Percentiles rank a stretch among this genome's conserved stretches.
These are phyloP conservation scores for Cuniculus paca DNA, from an alignment of 2,797 vertebrate species.

Conservation along the genomic window DNA sequence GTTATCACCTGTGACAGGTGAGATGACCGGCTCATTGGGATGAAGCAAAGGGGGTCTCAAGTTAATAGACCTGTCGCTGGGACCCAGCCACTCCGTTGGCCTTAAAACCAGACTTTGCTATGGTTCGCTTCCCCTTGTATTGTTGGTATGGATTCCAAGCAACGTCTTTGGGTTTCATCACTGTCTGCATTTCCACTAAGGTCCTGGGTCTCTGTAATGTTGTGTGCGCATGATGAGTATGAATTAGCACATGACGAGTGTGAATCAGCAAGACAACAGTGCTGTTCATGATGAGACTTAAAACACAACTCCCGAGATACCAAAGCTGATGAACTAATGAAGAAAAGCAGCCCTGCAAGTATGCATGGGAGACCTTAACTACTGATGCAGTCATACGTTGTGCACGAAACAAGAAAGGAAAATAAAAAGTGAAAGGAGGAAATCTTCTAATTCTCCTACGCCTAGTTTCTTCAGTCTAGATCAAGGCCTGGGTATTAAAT, in stretches of 20 bases:
- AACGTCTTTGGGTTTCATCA: not conserved
- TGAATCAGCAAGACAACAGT: not conserved
- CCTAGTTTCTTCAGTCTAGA: not conserved
- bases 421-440: constrained; percentile 32
- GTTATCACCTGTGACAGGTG: not conserved
- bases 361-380: not conserved
- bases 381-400: not conserved
- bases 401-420: not conserved
- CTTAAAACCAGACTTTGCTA: not conserved
- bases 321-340: not conserved
- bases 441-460: not conserved
- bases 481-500: constrained; percentile 22
- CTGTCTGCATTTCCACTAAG: not conserved
- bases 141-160: not conserved
- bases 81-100: not conserved
- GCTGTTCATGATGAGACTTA: not conserved
- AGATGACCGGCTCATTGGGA: not conserved
- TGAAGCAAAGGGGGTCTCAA: not conserved
- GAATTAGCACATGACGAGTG: not conserved
- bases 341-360: not conserved
- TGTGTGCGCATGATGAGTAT: not conserved
- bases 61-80: not conserved
- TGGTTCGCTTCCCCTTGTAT: not conserved
- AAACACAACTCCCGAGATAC: not conserved
- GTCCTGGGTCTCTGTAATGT: not conserved